A percentile compares a stretch with the other conserved stretches of the same genome.
Evolutionary conservation across 2,888 invertebrate species (phyloP).

Genomic region (Hirtodrosophila cameraria): DNA sequence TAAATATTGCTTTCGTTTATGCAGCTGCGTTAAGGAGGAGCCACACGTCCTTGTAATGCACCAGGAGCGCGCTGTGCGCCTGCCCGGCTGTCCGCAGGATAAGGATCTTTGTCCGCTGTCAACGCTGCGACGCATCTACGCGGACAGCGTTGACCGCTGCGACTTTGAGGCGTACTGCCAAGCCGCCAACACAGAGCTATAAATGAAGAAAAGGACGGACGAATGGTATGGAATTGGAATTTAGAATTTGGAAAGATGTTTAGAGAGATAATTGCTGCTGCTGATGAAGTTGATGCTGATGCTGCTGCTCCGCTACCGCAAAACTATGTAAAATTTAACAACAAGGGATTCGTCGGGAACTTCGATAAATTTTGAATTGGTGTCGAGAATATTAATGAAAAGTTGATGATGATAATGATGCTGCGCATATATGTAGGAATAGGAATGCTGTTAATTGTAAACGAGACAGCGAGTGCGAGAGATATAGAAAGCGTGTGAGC

Average conservation of each 20-base stretch:
- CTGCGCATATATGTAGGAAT: slow-evolving; percentile 9
- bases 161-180: slow-evolving; percentile 88
- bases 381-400: slow-evolving; percentile 28
- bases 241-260: background rate
- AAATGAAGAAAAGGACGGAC: background rate
- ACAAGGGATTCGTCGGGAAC: slow-evolving; percentile 55
- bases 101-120: slow-evolving; percentile 88
- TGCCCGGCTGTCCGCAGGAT: slow-evolving; percentile 88
- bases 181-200: slow-evolving; percentile 21
- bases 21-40: slow-evolving; percentile 73
- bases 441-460: slow-evolving; percentile 1
- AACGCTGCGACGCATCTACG: slow-evolving; percentile 86
- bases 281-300: background rate
- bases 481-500: slow-evolving; percentile 9
- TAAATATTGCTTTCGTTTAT: background rate
- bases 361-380: slow-evolving; percentile 42
- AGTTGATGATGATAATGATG: slow-evolving; percentile 4
- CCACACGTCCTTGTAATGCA: slow-evolving; percentile 88
- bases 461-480: slow-evolving; percentile 3
- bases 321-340: slow-evolving; percentile 60
- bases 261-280: slow-evolving; percentile 8
- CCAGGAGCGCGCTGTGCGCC: slow-evolving; percentile 89
- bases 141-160: slow-evolving; percentile 87
- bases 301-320: slow-evolving; percentile 38
- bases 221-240: slow-evolving; percentile 11